Percentiles rank a stretch among this genome's conserved stretches.
phyloP scores from a whole-genome alignment of 2,888 invertebrate genomes.

The Hipparchia sbordonii region DNA sequence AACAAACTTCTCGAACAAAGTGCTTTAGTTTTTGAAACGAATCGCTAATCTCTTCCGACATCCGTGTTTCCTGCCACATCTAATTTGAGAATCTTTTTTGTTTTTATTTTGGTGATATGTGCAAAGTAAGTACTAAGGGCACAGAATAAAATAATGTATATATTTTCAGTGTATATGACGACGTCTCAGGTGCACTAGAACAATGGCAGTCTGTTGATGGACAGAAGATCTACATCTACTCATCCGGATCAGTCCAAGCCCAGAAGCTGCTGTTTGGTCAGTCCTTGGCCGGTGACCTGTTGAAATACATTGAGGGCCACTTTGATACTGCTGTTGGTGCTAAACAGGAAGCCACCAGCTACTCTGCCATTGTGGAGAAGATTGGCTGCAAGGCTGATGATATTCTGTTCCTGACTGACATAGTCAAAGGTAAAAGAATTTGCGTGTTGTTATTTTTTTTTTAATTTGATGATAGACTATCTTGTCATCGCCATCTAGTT shows the following conservation, averaged over 20 bases:
- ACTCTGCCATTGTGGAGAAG: conserved; percentile 88
- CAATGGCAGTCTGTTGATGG: conserved; percentile 87
- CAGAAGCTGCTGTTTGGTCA: conserved; percentile 93
- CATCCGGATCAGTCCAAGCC: conserved; percentile 95
- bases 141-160: not conserved
- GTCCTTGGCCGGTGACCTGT: conserved; percentile 89
- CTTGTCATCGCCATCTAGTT: too few species aligned
- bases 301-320: conserved; percentile 87
- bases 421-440: conserved; percentile 85
- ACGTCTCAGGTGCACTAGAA: conserved; percentile 89
- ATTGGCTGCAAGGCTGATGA: conserved; percentile 85
- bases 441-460: not conserved
- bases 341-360: conserved; percentile 91
- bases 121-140: not conserved
- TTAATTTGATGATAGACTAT: too few species aligned
- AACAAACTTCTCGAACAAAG: too few species aligned
- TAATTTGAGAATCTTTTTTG: too few species aligned
- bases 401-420: conserved; percentile 94
- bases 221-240: conserved; percentile 91
- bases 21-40: too few species aligned
- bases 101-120: too few species aligned
- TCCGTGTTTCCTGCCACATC: too few species aligned
- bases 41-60: too few species aligned
- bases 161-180: conserved; percentile 91
- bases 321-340: conserved; percentile 94